These are phyloP conservation scores for Spatulosminthurus flaviceps DNA, from an alignment of 2,888 invertebrate genomes.

Conservation along the genomic window DNA sequence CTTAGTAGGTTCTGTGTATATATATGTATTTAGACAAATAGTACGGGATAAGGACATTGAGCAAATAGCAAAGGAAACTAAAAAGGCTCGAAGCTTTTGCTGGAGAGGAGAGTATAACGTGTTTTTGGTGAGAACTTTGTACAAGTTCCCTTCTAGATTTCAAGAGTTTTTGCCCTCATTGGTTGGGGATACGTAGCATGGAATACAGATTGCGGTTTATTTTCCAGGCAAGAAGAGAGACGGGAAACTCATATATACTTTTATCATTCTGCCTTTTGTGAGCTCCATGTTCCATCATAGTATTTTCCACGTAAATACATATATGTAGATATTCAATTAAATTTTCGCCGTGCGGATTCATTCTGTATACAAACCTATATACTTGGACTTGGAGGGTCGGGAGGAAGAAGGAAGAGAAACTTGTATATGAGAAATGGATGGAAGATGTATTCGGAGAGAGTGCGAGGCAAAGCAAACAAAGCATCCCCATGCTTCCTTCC, in stretches of 20 bases:
- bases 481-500: constrained; percentile 6
- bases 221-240: constrained; percentile 11
- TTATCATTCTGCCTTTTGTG: constrained; percentile 18
- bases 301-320: constrained; percentile 4
- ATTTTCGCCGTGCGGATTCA: background rate
- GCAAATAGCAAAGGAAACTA: too few relatives aligned
- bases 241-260: background rate
- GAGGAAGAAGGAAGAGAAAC: too few relatives aligned
- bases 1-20: background rate
- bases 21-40: too few relatives aligned
- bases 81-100: background rate
- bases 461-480: background rate
- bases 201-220: constrained; percentile 18
- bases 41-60: too few relatives aligned
- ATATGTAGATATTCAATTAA: background rate
- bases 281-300: background rate
- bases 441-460: background rate
- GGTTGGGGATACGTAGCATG: background rate
- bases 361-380: too few relatives aligned
- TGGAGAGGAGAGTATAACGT: background rate
- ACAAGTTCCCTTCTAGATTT: background rate
- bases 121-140: background rate
- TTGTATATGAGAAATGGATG: too few relatives aligned
- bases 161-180: background rate
- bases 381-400: too few relatives aligned